Evolutionary conservation across 2,113 vertebrate species (phyloP), one percentile per base, ranked within the genome.

Genomic region (Festucalex cinctus): DNA sequence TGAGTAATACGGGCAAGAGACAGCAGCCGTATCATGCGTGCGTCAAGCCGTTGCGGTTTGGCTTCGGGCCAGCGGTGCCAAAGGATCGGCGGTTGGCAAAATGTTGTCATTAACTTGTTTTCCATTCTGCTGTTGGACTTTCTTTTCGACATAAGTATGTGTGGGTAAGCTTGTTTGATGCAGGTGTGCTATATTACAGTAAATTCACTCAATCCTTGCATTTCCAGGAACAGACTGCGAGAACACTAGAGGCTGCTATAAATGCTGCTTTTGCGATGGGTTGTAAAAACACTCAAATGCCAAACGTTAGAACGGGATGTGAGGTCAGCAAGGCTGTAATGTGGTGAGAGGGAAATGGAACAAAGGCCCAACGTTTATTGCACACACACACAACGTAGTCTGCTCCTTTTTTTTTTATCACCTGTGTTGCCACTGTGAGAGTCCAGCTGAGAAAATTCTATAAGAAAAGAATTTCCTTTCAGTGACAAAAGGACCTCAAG

Each of bases 41-140:
- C 56, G 60, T 84, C 79, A 76, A 60, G 68, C 57, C 28, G 59
- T 53, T 81, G 86, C 60, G 70, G 88, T 83, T 76, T 89, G 84
- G 88, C 80, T 66, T 20, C 14, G 48, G 78, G 79, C 76, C 86
- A 86, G 61, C 0, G 2, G 46, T 80, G 74, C 75, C 78, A 76
- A 22, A 44, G 48, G 54, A 65, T 83, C 83, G 82, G 75, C 51
- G 81, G 79, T 82, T 71, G 77, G 70, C 73, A 80, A 82, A 80
- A 75, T 71, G 65, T 80, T 80, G 83, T 81, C 83, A 87, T 86
- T 79, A 85, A 89, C 71, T 83, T 90, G 88, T 90, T 90, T 91
- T 87, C 73, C 81, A 74, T 74, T 69, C 59, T 70, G 73, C 69
- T 82, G 66, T 68, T 80, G 59, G 14, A 62, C n/a, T 62, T n/a